These are phyloP conservation scores for Amiota minor DNA, from an alignment of 2,888 invertebrate species.

Conservation along the genomic window DNA sequence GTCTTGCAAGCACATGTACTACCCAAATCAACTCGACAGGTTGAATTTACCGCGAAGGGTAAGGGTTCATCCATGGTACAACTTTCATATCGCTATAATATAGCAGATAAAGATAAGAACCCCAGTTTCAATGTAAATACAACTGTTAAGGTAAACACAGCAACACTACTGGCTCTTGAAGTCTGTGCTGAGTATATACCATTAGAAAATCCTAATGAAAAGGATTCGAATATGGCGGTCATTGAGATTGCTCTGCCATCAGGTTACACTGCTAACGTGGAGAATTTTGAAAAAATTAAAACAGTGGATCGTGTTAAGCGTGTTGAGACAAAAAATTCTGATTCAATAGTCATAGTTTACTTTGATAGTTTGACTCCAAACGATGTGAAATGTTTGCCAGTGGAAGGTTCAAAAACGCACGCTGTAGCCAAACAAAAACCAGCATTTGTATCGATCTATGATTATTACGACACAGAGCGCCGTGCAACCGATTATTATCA, in stretches of 20 bases:
- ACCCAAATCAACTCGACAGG: slow-evolving; percentile 75
- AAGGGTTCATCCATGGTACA: slow-evolving; percentile 85
- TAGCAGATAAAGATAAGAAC: slow-evolving; percentile 90
- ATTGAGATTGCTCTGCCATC: slow-evolving; percentile 92
- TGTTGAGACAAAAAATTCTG: slow-evolving; percentile 81
- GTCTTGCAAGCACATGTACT: slow-evolving; percentile 84
- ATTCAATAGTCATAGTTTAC: slow-evolving; percentile 79
- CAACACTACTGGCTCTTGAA: slow-evolving; percentile 85
- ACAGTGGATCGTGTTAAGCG: slow-evolving; percentile 75
- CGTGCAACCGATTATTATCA: slow-evolving; percentile 67
- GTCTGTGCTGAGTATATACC: slow-evolving; percentile 82
- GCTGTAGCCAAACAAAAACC: slow-evolving; percentile 90
- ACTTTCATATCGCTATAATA: slow-evolving; percentile 85
- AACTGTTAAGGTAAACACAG: slow-evolving; percentile 85
- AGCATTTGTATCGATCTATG: slow-evolving; percentile 87
- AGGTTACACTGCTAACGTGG: slow-evolving; percentile 89
- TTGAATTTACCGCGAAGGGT: slow-evolving; percentile 85
- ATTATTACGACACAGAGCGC: slow-evolving; percentile 88
- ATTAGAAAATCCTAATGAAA: slow-evolving; percentile 63
- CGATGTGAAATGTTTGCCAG: slow-evolving; percentile 85
- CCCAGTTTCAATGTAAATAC: slow-evolving; percentile 91
- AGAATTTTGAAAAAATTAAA: slow-evolving; percentile 79
- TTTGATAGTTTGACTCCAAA: slow-evolving; percentile 79
- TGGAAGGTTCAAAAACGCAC: slow-evolving; percentile 87
- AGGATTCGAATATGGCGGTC: slow-evolving; percentile 88